Base-by-base conservation (phyloP, 2,113 vertebrate genomes). In the Psettodes erumei region DNA sequence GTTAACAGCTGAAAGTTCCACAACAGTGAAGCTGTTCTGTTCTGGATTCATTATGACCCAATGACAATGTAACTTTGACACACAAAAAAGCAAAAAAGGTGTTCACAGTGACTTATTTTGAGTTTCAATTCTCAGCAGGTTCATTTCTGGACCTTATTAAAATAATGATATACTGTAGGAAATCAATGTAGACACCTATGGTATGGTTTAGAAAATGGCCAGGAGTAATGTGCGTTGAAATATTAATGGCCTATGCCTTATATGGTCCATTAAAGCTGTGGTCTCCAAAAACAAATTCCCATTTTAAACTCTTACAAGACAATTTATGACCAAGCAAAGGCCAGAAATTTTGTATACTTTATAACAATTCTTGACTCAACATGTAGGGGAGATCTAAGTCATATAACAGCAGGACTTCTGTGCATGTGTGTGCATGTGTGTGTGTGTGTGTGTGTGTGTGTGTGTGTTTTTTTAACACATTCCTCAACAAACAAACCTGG, bases 401-500 rank as follows among this genome's bases (percentile, higher is more conserved):
- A n/a, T n/a, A n/a, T n/a, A n/a, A n/a, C n/a, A n/a, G n/a, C n/a
- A n/a, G n/a, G n/a, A n/a, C n/a, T n/a, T n/a, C n/a, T n/a, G n/a
- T n/a, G n/a, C n/a, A n/a, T n/a, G n/a, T n/a, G n/a, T n/a, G n/a
- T n/a, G n/a, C n/a, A n/a, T n/a, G n/a, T n/a, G n/a, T n/a, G n/a
- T n/a, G n/a, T n/a, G n/a, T n/a, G n/a, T n/a, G n/a, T n/a, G n/a
- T n/a, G n/a, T n/a, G n/a, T n/a, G n/a, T n/a, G n/a, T n/a, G n/a
- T n/a, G n/a, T n/a, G n/a, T n/a, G n/a, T n/a, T n/a, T n/a, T n/a
- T n/a, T n/a, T n/a, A n/a, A n/a, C n/a, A n/a, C 33, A 27, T 66
- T 61, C 2, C 33, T 50, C 8, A 58, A 11, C 7, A 60, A 23
- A 89, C 92, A 45, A 51, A 94, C 94, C 93, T 94, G 91, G 16